Percentiles rank a stretch among this genome's conserved stretches.
Conservation (phyloP, 2,888 invertebrate species). For the Elmis aenea region DNA sequence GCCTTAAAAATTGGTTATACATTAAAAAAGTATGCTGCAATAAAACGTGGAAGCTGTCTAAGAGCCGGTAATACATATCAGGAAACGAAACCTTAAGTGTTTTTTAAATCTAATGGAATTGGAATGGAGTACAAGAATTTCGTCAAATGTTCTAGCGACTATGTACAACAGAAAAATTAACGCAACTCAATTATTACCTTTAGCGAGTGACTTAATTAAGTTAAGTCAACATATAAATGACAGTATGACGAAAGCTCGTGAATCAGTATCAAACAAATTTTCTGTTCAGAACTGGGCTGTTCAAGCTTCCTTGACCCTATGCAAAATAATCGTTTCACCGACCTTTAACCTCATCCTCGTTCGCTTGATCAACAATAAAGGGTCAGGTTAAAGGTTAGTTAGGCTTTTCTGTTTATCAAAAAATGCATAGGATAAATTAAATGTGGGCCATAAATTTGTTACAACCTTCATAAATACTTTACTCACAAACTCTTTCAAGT, state of each 20-base stretch:
- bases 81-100: slow-evolving; percentile 10
- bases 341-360: too few relatives aligned
- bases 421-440: too few relatives aligned
- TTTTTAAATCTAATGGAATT: slow-evolving; percentile 13
- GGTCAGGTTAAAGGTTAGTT: too few relatives aligned
- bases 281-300: neutral
- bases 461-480: too few relatives aligned
- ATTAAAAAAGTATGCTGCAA: slow-evolving; percentile 19
- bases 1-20: slow-evolving; percentile 20
- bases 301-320: neutral
- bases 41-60: slow-evolving; percentile 17
- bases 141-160: slow-evolving; percentile 5
- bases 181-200: slow-evolving; percentile 4
- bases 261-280: neutral
- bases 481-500: too few relatives aligned
- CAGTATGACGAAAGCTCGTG: neutral
- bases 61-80: slow-evolving; percentile 13
- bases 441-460: too few relatives aligned
- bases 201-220: slow-evolving; percentile 3
- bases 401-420: too few relatives aligned
- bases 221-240: neutral
- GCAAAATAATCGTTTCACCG: neutral
- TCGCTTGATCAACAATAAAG: too few relatives aligned
- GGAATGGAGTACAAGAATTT: slow-evolving; percentile 5
- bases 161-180: slow-evolving; percentile 4